These are phyloP conservation scores for Apus apus DNA, from an alignment of 2,113 vertebrate species.

Conservation along the genomic window DNA sequence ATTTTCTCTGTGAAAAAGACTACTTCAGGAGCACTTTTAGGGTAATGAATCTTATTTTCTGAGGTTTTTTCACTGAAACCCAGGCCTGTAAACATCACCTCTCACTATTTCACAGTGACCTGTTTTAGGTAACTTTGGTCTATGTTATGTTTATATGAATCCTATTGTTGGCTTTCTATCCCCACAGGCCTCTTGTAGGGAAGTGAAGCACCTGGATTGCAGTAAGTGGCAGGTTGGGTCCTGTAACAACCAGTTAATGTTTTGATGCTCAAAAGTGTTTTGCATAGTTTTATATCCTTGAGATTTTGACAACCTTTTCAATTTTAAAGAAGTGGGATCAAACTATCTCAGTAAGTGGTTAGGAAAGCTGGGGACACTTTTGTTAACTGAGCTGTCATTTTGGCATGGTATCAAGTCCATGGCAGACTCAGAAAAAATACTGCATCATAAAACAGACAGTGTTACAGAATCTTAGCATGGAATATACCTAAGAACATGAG, in stretches of 20 bases:
- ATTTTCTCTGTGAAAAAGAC: neutral
- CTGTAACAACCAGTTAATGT: neutral
- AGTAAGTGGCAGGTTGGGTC: neutral
- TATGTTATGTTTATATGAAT: neutral
- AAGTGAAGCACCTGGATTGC: neutral
- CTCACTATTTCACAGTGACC: neutral
- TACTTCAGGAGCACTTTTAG: neutral
- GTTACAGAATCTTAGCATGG: constrained; percentile 43
- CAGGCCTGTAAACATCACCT: neutral
- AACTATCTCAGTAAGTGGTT: constrained; percentile 40
- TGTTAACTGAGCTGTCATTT: constrained; percentile 74
- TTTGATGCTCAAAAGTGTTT: neutral
- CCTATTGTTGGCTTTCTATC: neutral
- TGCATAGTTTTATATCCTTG: neutral
- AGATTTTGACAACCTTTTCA: constrained; percentile 23
- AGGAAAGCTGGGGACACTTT: constrained; percentile 43
- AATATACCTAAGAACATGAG: constrained; percentile 49
- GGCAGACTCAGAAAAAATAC: constrained; percentile 44
- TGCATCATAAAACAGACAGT: constrained; percentile 45
- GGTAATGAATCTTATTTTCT: neutral
- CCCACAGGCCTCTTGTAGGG: neutral
- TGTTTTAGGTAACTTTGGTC: neutral
- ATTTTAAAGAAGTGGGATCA: constrained; percentile 39
- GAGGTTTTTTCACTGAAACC: neutral
- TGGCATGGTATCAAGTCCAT: constrained; percentile 12